Conservation (phyloP, 2,888 invertebrate species). For the Neoaliturus tenellus region DNA sequence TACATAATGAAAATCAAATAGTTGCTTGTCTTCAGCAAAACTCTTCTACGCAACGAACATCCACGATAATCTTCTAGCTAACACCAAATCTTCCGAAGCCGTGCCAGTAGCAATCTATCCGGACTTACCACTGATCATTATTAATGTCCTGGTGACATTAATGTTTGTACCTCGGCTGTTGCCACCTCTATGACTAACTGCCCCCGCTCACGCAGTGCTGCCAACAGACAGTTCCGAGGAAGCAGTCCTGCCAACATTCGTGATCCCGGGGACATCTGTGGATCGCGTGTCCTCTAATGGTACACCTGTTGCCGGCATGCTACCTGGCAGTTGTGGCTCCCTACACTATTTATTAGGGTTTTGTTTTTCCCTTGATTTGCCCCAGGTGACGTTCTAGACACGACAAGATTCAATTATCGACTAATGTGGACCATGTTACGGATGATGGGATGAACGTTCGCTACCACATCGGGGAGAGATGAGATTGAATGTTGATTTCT, state of each 20-base stretch:
- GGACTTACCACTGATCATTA: background rate
- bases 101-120: background rate
- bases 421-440: background rate
- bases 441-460: too few relatives aligned
- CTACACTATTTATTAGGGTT: slow-evolving; percentile 24
- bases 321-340: slow-evolving; percentile 14
- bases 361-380: slow-evolving; percentile 45
- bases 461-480: too few relatives aligned
- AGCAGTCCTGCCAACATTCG: background rate
- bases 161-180: slow-evolving; percentile 29
- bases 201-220: slow-evolving; percentile 15
- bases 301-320: slow-evolving; percentile 45
- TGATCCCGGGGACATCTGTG: slow-evolving; percentile 35
- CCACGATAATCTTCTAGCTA: too few relatives aligned
- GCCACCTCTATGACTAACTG: slow-evolving; percentile 20
- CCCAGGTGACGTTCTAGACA: slow-evolving; percentile 2
- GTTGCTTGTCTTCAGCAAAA: too few relatives aligned
- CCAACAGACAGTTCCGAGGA: background rate
- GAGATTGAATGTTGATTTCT: too few relatives aligned
- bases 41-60: too few relatives aligned
- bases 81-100: background rate
- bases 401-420: slow-evolving; percentile 17
- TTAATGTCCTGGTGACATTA: slow-evolving; percentile 27
- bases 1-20: too few relatives aligned
- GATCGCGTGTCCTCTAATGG: slow-evolving; percentile 30